Base-by-base conservation (phyloP, 2,888 invertebrate species). In the Atrina japonica region DNA sequence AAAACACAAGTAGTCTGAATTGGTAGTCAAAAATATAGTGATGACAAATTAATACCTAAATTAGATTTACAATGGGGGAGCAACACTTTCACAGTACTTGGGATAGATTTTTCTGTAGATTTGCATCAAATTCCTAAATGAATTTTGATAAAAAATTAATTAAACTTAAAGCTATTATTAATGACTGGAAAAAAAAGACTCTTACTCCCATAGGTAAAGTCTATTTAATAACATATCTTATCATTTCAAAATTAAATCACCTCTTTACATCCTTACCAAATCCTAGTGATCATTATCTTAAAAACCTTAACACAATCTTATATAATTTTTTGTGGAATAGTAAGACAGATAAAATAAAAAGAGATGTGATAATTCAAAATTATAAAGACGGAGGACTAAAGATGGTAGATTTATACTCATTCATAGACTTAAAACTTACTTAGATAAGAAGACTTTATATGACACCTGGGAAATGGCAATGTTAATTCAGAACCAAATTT, bases 101-200 rank as follows among this genome's bases (percentile, higher is more conserved):
- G 53, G 7, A 53, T 53, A 27, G 53, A 53, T 16, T 53, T 53
- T 53, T 25, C 25, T 29, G 30, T 18, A 53, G 30, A 53, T 7
- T 29, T 53, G 27, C 30, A 30, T 1, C 25, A 53, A 16, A 29
- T 53, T 29, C 16, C 11, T 27, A 16, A 11, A 5, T 23, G 29
- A 53, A 53, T 53, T 16, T 27, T n/a, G 30, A 30, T 11, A 29
- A n/a, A 53, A 3, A 53, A 16, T 29, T 53, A 53, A 0, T 29
- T 18, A 53, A 53, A 16, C 27, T 53, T 16, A 27, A 29, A 16
- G n/a, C n/a, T n/a, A 53, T 27, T 16, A 11, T 30, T 5, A 53
- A 30, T 14, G 9, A 53, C 30, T 53, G 14, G 27, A 27, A 25
- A 30, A 0, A 3, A 29, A 53, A 3, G n/a, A 27, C 25, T 29